These are phyloP conservation scores for Muntiacus muntjak DNA, from an alignment of 2,113 vertebrate species.

Conservation along the genomic window DNA sequence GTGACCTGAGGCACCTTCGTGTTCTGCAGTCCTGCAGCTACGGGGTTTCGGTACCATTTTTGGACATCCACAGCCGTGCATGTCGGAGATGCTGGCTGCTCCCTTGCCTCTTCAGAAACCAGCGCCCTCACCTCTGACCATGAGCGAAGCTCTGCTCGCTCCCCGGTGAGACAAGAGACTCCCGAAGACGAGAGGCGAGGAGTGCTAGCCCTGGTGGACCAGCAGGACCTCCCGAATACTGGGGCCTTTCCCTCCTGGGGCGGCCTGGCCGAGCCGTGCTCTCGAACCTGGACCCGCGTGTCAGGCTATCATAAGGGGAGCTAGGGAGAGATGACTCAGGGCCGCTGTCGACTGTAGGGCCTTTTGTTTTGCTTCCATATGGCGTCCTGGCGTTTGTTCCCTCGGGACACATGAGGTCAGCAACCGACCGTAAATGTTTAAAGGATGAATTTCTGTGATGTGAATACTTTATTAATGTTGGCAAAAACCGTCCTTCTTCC, in stretches of 20 bases:
- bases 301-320: background rate
- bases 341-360: background rate
- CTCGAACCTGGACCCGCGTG: rapidly evolving
- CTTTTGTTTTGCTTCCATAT: background rate
- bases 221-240: background rate
- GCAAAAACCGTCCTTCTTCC: background rate
- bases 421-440: background rate
- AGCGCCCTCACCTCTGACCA: background rate
- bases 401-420: background rate
- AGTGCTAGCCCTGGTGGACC: too few relatives aligned
- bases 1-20: background rate
- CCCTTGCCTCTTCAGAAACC: background rate
- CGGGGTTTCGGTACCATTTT: background rate
- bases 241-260: background rate
- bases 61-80: background rate
- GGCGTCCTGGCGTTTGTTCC: background rate
- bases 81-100: background rate
- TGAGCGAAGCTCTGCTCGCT: background rate
- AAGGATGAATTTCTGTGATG: background rate
- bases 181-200: background rate
- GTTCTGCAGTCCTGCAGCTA: background rate
- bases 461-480: background rate
- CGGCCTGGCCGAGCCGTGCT: too few relatives aligned
- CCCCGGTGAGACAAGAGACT: background rate
- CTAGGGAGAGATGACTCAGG: too few relatives aligned